Percentiles rank a stretch among this genome's conserved stretches.
Conservation (phyloP, 2,797 vertebrate genomes). For the Anguilla obscura region DNA sequence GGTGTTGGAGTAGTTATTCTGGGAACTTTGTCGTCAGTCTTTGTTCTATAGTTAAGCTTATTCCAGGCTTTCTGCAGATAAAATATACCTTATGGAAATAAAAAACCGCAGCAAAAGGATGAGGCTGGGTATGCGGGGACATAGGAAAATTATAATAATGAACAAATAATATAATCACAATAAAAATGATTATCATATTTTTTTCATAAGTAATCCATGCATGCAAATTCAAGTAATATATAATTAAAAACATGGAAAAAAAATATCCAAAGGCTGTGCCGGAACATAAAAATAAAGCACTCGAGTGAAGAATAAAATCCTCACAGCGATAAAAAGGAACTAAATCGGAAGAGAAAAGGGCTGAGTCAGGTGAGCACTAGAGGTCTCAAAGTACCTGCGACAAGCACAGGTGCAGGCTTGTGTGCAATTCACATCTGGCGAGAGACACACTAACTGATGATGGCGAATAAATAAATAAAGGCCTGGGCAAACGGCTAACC, state of each 20-base stretch:
- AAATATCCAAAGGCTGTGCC: neutral
- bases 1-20: neutral
- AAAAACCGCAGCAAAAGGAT: neutral
- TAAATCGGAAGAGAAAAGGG: slow-evolving; percentile 28
- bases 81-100: neutral
- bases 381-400: neutral
- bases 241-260: neutral
- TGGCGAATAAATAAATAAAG: slow-evolving; percentile 48
- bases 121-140: neutral
- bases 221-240: neutral
- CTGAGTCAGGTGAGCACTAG: neutral
- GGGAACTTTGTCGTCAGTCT: neutral
- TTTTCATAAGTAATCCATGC: neutral
- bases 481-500: slow-evolving; percentile 53
- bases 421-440: slow-evolving; percentile 56
- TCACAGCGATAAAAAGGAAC: slow-evolving; percentile 15
- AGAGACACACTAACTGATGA: slow-evolving; percentile 52
- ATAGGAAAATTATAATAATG: neutral
- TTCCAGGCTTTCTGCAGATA: neutral
- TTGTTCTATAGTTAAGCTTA: neutral
- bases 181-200: neutral
- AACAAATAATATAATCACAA: neutral
- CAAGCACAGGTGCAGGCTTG: slow-evolving; percentile 10
- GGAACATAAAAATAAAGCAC: neutral
- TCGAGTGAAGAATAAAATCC: slow-evolving; percentile 11